A percentile compares a stretch with the other conserved stretches of the same genome.
These are phyloP conservation scores for Catharus minimus DNA, from an alignment of 2,113 vertebrate species.

Conservation along the genomic window DNA sequence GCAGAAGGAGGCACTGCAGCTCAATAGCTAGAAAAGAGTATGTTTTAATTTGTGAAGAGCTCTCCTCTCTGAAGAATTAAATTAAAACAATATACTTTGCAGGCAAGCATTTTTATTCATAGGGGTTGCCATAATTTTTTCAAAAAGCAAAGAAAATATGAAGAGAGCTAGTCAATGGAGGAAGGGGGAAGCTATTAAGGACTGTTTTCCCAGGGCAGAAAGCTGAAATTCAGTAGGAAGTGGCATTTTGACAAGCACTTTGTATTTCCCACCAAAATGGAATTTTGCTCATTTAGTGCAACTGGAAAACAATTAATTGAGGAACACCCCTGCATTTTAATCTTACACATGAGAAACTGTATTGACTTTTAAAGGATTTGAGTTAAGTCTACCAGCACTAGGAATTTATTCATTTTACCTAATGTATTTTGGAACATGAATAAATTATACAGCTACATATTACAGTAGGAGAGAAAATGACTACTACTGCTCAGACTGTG, in stretches of 20 bases:
- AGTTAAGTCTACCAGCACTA: conserved; percentile 1
- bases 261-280: conserved; percentile 13
- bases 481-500: background rate
- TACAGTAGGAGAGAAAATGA: conserved; percentile 34
- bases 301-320: conserved; percentile 29
- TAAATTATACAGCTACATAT: conserved; percentile 30
- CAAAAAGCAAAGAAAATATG: conserved; percentile 10
- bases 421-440: conserved; percentile 29
- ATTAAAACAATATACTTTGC: background rate
- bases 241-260: conserved; percentile 61
- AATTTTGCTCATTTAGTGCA: conserved; percentile 15
- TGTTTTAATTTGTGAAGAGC: background rate
- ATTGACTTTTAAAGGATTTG: background rate
- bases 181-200: background rate
- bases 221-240: conserved; percentile 45
- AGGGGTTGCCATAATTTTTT: background rate
- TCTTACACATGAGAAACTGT: background rate
- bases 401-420: background rate
- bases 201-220: conserved; percentile 37
- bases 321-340: background rate
- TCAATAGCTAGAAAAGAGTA: background rate
- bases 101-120: background rate
- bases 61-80: background rate
- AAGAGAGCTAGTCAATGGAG: background rate
- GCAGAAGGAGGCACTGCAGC: conserved; percentile 7